Conservation (phyloP, 2,888 invertebrate species). For the Sminthurides aquaticus region DNA sequence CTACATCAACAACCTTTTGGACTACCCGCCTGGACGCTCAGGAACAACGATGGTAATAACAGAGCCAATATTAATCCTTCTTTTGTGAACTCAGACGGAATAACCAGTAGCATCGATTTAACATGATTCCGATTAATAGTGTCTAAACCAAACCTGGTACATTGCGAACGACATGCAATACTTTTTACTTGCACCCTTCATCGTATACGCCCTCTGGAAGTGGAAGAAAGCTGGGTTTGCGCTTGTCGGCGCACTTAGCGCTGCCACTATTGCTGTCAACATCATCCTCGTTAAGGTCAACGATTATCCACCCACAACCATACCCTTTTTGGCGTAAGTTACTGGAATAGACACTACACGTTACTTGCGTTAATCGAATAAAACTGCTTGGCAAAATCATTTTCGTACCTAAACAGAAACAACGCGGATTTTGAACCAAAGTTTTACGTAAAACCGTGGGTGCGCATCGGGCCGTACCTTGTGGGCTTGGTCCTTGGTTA, state of each 20-base stretch:
- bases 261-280: background rate
- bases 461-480: conserved; percentile 41
- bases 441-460: conserved; percentile 41
- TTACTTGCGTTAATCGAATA: background rate
- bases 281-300: background rate
- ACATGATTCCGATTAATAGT: background rate
- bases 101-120: too few relatives aligned
- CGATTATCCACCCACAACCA: background rate
- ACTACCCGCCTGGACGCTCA: conserved; percentile 4
- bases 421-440: background rate
- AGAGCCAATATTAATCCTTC: too few relatives aligned
- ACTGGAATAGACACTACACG: background rate
- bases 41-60: background rate
- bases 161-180: conserved; percentile 32
- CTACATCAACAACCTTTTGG: conserved; percentile 37
- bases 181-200: conserved; percentile 26
- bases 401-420: background rate
- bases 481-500: conserved; percentile 43
- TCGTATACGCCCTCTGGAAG: conserved; percentile 31
- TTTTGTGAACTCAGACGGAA: too few relatives aligned
- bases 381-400: background rate
- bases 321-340: background rate
- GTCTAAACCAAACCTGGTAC: conserved; percentile 15
- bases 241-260: conserved; percentile 10
- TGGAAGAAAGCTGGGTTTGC: conserved; percentile 27